phyloP scores from a whole-genome alignment of 92 coral and sea anemone species.

The Desmophyllum pertusum region DNA sequence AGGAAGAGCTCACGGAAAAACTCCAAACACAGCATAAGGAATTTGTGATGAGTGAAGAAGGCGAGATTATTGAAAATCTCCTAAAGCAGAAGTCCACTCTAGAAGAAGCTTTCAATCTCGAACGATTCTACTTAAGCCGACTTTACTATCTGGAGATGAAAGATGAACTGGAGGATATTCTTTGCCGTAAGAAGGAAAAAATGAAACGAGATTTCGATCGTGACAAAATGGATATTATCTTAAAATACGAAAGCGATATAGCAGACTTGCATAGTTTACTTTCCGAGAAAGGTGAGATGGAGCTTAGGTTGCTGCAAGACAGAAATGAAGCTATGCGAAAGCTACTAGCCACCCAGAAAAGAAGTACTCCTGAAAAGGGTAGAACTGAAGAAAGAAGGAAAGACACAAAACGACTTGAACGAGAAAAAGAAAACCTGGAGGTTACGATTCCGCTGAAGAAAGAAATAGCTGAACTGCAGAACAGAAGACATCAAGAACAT shows the following conservation, averaged over 20 bases:
- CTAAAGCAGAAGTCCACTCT: constrained; percentile 71
- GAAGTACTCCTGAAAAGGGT: constrained; percentile 27
- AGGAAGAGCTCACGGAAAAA: constrained; percentile 66
- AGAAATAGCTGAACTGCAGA: constrained; percentile 80
- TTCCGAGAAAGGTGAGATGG: constrained; percentile 75
- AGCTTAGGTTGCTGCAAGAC: constrained; percentile 68
- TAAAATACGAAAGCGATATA: constrained; percentile 73
- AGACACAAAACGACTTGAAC: constrained; percentile 49
- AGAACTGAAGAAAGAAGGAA: constrained; percentile 8
- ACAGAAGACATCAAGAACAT: constrained; percentile 80
- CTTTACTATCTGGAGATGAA: constrained; percentile 92
- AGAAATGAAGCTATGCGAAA: constrained; percentile 55
- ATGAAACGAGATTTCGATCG: constrained; percentile 53
- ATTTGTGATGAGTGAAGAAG: constrained; percentile 74
- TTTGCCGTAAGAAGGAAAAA: constrained; percentile 53
- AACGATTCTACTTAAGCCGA: constrained; percentile 87
- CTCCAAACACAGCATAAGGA: constrained; percentile 78
- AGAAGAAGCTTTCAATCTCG: constrained; percentile 81
- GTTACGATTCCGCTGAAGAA: constrained; percentile 69
- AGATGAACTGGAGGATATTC: constrained; percentile 80
- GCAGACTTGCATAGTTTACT: constrained; percentile 67
- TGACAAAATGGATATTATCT: constrained; percentile 63
- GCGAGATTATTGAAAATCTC: constrained; percentile 81
- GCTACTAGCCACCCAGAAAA: constrained; percentile 49
- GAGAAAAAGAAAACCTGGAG: constrained; percentile 67